phyloP scores from a whole-genome alignment of 2,888 invertebrate genomes.

The Byasa hedistus region DNA sequence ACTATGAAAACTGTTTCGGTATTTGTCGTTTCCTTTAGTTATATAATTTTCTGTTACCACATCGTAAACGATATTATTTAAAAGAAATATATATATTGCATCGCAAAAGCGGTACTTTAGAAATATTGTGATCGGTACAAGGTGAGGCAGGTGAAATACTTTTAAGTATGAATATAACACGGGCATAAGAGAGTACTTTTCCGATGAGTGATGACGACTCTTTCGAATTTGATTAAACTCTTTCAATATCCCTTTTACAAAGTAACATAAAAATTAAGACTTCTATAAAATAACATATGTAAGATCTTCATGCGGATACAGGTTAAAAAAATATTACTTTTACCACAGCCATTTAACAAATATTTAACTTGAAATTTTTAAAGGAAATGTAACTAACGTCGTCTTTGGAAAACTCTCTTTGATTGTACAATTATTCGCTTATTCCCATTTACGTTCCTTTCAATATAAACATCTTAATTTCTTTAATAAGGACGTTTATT shows the following conservation, averaged over 20 bases:
- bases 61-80: not conserved
- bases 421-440: conserved; percentile 2
- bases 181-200: not conserved
- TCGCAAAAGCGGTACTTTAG: conserved; percentile 8
- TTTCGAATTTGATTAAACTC: not conserved
- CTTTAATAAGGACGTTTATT: too few relatives aligned
- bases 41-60: not conserved
- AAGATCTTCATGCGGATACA: not conserved
- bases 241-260: not conserved
- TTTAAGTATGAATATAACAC: conserved; percentile 4
- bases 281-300: not conserved
- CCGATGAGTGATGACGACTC: not conserved
- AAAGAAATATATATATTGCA: conserved; percentile 5
- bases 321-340: not conserved
- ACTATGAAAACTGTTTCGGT: not conserved
- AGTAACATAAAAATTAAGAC: not conserved
- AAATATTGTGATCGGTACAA: conserved; percentile 17
- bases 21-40: not conserved
- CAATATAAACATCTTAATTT: not conserved
- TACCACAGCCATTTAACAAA: not conserved
- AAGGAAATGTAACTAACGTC: not conserved
- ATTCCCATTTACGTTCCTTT: conserved; percentile 6
- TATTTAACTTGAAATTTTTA: not conserved
- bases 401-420: not conserved
- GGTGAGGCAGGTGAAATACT: conserved; percentile 13